Evolutionary conservation across 2,113 vertebrate species (phyloP).

Genomic region (Arizona elegans): DNA sequence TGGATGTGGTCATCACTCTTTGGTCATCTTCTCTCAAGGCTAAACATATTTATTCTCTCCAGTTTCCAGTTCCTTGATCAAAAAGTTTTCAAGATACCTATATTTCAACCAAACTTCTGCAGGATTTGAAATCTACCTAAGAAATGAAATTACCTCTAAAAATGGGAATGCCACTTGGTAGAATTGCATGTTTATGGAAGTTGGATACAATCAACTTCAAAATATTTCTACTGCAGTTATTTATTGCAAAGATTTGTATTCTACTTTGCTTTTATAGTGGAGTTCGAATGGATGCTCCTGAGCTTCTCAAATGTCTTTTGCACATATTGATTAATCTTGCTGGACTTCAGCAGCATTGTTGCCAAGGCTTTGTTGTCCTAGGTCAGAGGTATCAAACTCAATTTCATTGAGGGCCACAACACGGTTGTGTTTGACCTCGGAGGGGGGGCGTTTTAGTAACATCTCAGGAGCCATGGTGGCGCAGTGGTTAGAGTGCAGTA

Average conservation of each 20-base stretch:
- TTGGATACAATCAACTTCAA: too few species aligned
- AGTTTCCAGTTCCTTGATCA: neutral
- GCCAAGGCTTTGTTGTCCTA: neutral
- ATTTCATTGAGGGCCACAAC: too few species aligned
- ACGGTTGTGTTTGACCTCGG: too few species aligned
- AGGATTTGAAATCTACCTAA: neutral
- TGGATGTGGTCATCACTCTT: neutral
- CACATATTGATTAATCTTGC: neutral
- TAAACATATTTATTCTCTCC: neutral
- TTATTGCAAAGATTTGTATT: neutral
- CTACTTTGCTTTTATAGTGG: neutral
- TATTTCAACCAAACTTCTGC: neutral
- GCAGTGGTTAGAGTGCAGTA: too few species aligned
- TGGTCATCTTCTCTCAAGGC: neutral
- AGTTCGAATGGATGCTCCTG: neutral
- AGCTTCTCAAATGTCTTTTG: neutral
- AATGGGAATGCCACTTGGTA: neutral
- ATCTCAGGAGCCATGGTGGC: neutral
- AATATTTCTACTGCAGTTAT: neutral
- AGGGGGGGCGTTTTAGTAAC: neutral
- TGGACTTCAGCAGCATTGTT: neutral
- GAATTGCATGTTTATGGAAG: neutral
- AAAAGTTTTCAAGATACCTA: neutral
- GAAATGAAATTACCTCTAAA: neutral
- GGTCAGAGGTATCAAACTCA: too few species aligned